These are phyloP conservation scores for Clunio marinus DNA, from an alignment of 2,888 invertebrate species.

Conservation along the genomic window DNA sequence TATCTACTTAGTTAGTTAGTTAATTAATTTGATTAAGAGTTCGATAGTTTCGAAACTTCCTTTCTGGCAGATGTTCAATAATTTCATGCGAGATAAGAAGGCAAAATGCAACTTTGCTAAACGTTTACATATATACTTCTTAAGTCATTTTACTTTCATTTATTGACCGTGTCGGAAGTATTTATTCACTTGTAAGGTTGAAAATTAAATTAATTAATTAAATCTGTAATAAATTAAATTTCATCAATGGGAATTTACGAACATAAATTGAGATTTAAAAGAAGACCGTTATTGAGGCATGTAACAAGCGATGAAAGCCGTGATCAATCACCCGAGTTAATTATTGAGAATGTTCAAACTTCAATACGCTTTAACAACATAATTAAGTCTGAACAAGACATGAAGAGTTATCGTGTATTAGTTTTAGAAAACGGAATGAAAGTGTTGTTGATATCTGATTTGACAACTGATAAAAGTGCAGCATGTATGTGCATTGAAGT, in stretches of 20 bases:
- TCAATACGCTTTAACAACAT: slow-evolving; percentile 54
- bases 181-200: no score
- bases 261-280: background rate
- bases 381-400: slow-evolving; percentile 72
- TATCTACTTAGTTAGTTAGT: no score
- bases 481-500: slow-evolving; percentile 81
- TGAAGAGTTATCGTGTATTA: slow-evolving; percentile 72
- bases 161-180: no score
- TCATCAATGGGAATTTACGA: background rate
- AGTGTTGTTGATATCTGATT: slow-evolving; percentile 79
- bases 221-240: no score
- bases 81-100: no score
- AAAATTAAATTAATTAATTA: no score
- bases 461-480: slow-evolving; percentile 80
- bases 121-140: no score
- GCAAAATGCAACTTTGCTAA: no score
- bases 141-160: no score
- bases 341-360: background rate
- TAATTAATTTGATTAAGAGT: no score
- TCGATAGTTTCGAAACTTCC: no score
- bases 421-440: slow-evolving; percentile 73
- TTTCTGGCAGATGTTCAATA: no score
- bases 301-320: background rate
- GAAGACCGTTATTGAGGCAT: background rate
- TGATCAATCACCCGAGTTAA: background rate